phyloP scores from a whole-genome alignment of 2,888 invertebrate species.

The Altica lythri region DNA sequence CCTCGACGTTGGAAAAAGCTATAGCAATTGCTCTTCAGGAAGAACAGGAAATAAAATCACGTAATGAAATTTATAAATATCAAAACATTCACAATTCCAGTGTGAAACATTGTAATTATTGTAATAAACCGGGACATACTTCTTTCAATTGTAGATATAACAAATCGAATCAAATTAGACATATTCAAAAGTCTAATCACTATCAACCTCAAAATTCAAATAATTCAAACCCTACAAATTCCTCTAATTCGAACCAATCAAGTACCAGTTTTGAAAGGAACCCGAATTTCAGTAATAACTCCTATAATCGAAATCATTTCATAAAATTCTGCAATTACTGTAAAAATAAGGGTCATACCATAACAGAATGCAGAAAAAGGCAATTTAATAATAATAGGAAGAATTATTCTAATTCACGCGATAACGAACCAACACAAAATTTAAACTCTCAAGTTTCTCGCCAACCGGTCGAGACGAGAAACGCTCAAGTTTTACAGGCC shows the following conservation, averaged over 20 bases:
- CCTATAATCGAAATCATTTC: no score
- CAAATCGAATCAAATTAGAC: background rate
- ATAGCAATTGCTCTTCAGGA: background rate
- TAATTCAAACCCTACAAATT: background rate
- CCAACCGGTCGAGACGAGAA: background rate
- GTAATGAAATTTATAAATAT: slow-evolving; percentile 1
- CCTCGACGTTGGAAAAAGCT: slow-evolving; percentile 1
- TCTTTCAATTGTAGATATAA: background rate
- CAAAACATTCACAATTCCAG: slow-evolving; percentile 2
- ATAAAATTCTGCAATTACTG: background rate
- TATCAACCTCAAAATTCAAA: background rate
- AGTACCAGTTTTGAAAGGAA: background rate
- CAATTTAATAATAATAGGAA: background rate
- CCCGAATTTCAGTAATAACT: background rate
- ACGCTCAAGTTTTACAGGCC: slow-evolving; percentile 1
- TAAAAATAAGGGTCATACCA: background rate
- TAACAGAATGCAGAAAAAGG: background rate
- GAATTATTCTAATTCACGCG: background rate
- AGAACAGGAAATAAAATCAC: background rate
- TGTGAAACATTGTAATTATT: slow-evolving; percentile 4
- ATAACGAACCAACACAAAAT: background rate
- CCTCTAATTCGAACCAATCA: background rate
- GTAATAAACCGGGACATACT: background rate
- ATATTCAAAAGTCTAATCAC: background rate
- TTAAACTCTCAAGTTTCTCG: background rate